phyloP scores from a whole-genome alignment of 2,888 invertebrate species.

The Malacosoma neustria region DNA sequence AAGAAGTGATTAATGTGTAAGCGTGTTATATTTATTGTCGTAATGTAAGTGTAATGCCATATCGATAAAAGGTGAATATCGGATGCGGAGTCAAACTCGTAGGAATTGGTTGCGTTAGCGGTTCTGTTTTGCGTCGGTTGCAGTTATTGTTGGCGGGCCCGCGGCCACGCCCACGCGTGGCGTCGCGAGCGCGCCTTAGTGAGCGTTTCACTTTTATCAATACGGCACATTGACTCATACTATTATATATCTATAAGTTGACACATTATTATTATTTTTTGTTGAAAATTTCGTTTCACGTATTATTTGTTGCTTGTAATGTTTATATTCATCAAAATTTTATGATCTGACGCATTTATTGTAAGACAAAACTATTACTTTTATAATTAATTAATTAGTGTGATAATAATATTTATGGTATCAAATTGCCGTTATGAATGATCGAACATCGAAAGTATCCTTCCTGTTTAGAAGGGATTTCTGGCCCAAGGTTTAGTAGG shows the following conservation, averaged over 20 bases:
- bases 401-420: constrained; percentile 72
- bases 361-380: constrained; percentile 75
- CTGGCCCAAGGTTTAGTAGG: constrained; percentile 74
- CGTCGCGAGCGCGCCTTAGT: no score
- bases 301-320: constrained; percentile 70
- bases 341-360: constrained; percentile 76
- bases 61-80: constrained; percentile 74
- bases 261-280: constrained; percentile 56
- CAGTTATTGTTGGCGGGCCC: constrained; percentile 33
- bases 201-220: constrained; percentile 70
- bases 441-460: constrained; percentile 76
- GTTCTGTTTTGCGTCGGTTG: constrained; percentile 47
- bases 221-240: constrained; percentile 70
- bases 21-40: constrained; percentile 76
- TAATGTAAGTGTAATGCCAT: constrained; percentile 74
- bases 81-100: constrained; percentile 71
- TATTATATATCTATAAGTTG: constrained; percentile 69
- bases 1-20: constrained; percentile 75
- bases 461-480: constrained; percentile 75
- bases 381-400: constrained; percentile 74
- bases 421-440: constrained; percentile 72
- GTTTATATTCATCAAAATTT: constrained; percentile 72
- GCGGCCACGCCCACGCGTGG: no score
- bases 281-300: constrained; percentile 70
- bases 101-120: constrained; percentile 57